Base-by-base conservation (phyloP, 2,888 invertebrate genomes). In the Aricia artaxerxes region DNA sequence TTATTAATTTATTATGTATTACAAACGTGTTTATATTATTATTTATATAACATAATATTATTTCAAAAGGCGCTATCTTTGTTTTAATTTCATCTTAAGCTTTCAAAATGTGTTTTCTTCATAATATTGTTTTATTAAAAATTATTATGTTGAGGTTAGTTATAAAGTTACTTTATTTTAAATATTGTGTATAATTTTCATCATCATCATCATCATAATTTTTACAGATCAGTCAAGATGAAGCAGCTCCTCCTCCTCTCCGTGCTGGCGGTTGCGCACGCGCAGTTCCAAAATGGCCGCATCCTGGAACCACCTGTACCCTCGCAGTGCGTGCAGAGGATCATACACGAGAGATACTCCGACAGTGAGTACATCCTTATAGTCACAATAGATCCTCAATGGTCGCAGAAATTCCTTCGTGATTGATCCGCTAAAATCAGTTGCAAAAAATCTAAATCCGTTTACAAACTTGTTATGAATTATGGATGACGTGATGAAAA, bases 251-350 rank as follows among this genome's bases (percentile, higher is more conserved):
- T 90, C 53, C 80, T 91, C 75, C 84, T 89, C 72, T 86, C 87
- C 38, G 83, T 89, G 79, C 87, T 88, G 53, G 89, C 87, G 75
- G 86, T 84, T 64, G 91, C 91, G 82, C 87, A 86, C 80, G 97
- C 96, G 79, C 97, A 97, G 90, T 97, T 97, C 90, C 96, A 96
- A 79, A 96, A 96, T 86, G 97, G 97, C 53, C 95, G 97, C 83
- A 96, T 97, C 86, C 90, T 98, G 85, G 97, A 97, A 88, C 96
- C 97, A 13, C 98, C 98, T 4, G 95, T 97, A 81, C 97, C 97
- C 24, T 94, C 95, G 38, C 94, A 96, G 73, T 97, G 97, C 86
- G 96, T 97, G 24, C 96, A 97, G 89, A 95, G 97, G 83, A 93
- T 94, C 81, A 95, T 97, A 81, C 97, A 97, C 85, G 97, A 97